phyloP scores from a whole-genome alignment of 2,797 vertebrate genomes.

The Notolepis coatsorum region DNA sequence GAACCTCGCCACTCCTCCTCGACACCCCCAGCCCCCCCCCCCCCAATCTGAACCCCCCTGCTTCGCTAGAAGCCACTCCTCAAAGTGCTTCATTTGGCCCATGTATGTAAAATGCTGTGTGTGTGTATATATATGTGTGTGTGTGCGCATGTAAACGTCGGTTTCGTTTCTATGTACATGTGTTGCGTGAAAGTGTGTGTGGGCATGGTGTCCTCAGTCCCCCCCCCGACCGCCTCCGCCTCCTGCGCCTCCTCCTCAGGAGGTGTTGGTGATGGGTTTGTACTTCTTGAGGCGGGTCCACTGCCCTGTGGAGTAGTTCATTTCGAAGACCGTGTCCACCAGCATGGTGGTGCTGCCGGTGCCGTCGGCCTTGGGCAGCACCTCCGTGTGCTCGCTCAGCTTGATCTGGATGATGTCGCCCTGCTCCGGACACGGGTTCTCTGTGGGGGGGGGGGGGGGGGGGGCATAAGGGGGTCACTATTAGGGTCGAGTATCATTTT shows the following conservation, averaged over 20 bases:
- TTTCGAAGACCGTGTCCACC: slow-evolving; percentile 99
- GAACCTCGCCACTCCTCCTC: not conserved
- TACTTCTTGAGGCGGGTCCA: slow-evolving; percentile 99
- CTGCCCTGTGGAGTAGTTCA: slow-evolving; percentile 99
- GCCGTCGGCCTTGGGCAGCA: slow-evolving; percentile 94
- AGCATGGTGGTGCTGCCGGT: slow-evolving; percentile 99
- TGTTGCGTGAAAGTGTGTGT: too few relatives aligned
- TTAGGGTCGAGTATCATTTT: too few relatives aligned
- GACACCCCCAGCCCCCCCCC: slow-evolving; percentile 12
- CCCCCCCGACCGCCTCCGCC: slow-evolving; percentile 10
- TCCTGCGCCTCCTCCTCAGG: slow-evolving; percentile 76
- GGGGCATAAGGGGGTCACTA: too few relatives aligned
- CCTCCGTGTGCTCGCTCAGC: slow-evolving; percentile 97
- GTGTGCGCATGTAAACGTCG: slow-evolving; percentile 48
- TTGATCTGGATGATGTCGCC: slow-evolving; percentile 99
- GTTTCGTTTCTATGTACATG: slow-evolving; percentile 19
- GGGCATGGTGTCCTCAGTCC: not conserved
- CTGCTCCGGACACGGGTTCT: slow-evolving; percentile 99
- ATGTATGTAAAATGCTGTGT: too few relatives aligned
- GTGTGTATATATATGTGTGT: slow-evolving; percentile 51
- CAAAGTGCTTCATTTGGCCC: slow-evolving; percentile 56
- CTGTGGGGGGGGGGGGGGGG: too few relatives aligned
- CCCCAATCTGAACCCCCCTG: too few relatives aligned
- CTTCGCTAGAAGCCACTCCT: too few relatives aligned
- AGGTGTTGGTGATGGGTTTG: slow-evolving; percentile 96